phyloP scores from a whole-genome alignment of 2,888 invertebrate genomes.

The Dimorphilus gyrociliatus region DNA sequence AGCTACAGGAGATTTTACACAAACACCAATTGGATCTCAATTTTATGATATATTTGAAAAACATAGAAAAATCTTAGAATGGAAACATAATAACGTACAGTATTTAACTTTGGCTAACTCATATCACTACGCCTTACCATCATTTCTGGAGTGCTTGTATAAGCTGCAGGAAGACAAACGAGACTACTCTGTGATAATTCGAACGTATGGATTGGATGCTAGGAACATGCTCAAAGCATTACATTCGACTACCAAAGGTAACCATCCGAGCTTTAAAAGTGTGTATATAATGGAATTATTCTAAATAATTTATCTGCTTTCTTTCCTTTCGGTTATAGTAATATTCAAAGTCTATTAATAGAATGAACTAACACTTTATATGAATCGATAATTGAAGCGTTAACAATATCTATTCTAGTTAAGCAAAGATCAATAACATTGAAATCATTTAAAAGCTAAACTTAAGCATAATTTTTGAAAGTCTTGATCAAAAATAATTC shows the following conservation, averaged over 20 bases:
- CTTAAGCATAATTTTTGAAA: too few species aligned
- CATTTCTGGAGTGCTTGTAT: slow-evolving; percentile 25
- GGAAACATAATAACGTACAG: slow-evolving; percentile 18
- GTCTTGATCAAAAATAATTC: too few species aligned
- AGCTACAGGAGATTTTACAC: slow-evolving; percentile 30
- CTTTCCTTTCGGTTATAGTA: too few species aligned
- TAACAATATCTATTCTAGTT: too few species aligned
- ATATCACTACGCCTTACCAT: slow-evolving; percentile 33
- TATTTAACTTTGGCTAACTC: slow-evolving; percentile 5
- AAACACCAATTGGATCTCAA: slow-evolving; percentile 17
- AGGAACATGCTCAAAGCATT: slow-evolving; percentile 23
- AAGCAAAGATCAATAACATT: too few species aligned
- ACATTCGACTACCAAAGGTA: slow-evolving; percentile 16
- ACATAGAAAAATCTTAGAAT: slow-evolving; percentile 18
- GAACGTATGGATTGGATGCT: slow-evolving; percentile 33
- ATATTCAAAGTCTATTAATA: too few species aligned
- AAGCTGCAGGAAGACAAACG: slow-evolving; percentile 17
- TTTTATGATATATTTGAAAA: slow-evolving; percentile 22
- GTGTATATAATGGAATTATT: too few species aligned
- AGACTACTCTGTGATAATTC: slow-evolving; percentile 27
- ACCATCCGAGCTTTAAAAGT: too few species aligned
- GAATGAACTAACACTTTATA: too few species aligned
- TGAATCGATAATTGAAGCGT: too few species aligned
- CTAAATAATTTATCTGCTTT: too few species aligned
- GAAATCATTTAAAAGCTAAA: too few species aligned